phyloP scores from a whole-genome alignment of 2,113 vertebrate genomes.

The Dipodomys spectabilis region DNA sequence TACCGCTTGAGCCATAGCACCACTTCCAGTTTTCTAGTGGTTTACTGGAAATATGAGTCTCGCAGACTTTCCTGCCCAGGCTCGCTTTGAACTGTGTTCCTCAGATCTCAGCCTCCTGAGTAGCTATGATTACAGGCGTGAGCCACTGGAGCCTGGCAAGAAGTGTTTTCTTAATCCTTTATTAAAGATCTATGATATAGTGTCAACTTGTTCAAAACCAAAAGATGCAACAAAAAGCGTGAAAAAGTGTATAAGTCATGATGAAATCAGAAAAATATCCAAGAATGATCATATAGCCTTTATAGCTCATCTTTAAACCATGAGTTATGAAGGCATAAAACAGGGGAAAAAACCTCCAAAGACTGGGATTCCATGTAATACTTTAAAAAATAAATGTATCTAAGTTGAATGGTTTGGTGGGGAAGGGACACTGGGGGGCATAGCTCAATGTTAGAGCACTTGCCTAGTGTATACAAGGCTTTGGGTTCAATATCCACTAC shows the following conservation, averaged over 20 bases:
- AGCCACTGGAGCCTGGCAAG: no score
- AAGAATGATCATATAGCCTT: background rate
- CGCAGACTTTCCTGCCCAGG: no score
- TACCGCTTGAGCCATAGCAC: no score
- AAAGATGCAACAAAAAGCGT: background rate
- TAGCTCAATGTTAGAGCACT: background rate
- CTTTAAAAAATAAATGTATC: background rate
- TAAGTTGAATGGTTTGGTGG: background rate
- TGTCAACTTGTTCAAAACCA: background rate
- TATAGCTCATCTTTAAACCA: background rate
- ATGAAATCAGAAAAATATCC: background rate
- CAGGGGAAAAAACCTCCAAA: background rate
- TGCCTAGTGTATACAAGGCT: background rate
- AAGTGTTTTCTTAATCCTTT: background rate
- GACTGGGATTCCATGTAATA: background rate
- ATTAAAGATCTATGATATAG: background rate
- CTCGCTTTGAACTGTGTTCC: no score
- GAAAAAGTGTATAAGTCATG: background rate
- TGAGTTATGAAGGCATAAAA: constrained; percentile 12
- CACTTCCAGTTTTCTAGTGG: no score
- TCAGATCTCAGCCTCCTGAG: no score
- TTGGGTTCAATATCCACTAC: background rate
- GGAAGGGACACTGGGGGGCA: background rate
- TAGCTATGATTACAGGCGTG: no score
- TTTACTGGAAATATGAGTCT: no score